Percentiles rank a stretch among this genome's conserved stretches.
Conservation (phyloP, 1,140 invertebrate species). For the Chironomus striatipennis region DNA sequence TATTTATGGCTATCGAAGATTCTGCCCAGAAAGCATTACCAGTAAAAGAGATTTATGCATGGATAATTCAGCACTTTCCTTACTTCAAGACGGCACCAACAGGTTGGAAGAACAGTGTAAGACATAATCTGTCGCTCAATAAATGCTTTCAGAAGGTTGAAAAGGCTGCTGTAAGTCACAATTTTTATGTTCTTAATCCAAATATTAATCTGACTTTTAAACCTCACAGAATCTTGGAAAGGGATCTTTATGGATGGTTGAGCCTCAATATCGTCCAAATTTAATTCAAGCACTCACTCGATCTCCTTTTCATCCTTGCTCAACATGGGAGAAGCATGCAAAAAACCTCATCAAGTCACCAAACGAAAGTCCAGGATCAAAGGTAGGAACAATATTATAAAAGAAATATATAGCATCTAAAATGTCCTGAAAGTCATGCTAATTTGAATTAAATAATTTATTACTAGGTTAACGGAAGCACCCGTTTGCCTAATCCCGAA, state of each 20-base stretch:
- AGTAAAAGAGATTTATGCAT: slow-evolving; percentile 96
- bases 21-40: slow-evolving; percentile 79
- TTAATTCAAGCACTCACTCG: slow-evolving; percentile 74
- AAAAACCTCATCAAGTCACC: slow-evolving; percentile 32
- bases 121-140: slow-evolving; percentile 92
- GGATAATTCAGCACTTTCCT: slow-evolving; percentile 94
- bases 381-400: slow-evolving; percentile 15
- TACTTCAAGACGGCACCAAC: slow-evolving; percentile 94
- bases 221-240: slow-evolving; percentile 73
- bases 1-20: slow-evolving; percentile 96
- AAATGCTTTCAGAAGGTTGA: slow-evolving; percentile 97
- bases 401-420: background rate
- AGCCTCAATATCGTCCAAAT: slow-evolving; percentile 78
- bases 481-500: slow-evolving; percentile 55
- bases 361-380: slow-evolving; percentile 24
- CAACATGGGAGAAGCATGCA: slow-evolving; percentile 36
- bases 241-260: slow-evolving; percentile 91
- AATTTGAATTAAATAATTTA: background rate
- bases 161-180: slow-evolving; percentile 64
- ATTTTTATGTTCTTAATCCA: background rate
- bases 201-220: slow-evolving; percentile 26
- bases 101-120: slow-evolving; percentile 96
- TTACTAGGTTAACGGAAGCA: slow-evolving; percentile 29
- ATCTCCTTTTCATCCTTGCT: slow-evolving; percentile 70
- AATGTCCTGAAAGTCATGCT: too few relatives aligned